Evolutionary conservation across 2,888 invertebrate species (phyloP), one percentile per base, ranked within the genome.

Genomic region (Acleris cristana): DNA sequence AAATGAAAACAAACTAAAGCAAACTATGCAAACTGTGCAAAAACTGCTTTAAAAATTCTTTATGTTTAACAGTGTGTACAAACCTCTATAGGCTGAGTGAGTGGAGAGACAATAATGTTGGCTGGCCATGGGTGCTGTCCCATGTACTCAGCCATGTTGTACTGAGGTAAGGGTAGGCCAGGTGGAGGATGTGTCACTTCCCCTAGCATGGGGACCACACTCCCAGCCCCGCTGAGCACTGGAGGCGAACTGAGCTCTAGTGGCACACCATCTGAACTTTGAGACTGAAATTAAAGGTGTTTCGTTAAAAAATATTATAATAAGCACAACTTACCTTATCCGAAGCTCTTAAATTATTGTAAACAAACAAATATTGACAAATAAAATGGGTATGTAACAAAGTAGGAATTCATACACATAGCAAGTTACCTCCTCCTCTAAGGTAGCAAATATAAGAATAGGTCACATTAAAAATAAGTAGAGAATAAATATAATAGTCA

Each of bases 31-130:
- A 14, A 40, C 14, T 5, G 40, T 4, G 5, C 40, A 40, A 40
- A 40, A 14, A 40, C 14, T 34, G 34, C 14, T 3, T 34, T 34
- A 0, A 12, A 12, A 34, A 34, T 12, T 8, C 30, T 30, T 30
- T 30, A 30, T 34, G 34, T 40, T 12, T 2, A 12, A 23, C 34
- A 40, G 18, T 16, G 18, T 10, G 3, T 56, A 56, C 82, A 75
- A 78, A 94, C 93, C 94, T 94, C 93, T 75, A 93, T 75, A 30
- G 92, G 92, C 73, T 85, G 92, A 79, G 84, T 90, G 59, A 91
- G 72, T 64, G 90, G 84, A 72, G 89, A 83, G 7, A 92, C 90
- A 71, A 93, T 90, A 69, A 92, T 89, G 72, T 92, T 92, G 4
- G 87, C 83, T 51, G 90, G 87, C 93, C 93, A 93, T 23, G 87